These are phyloP conservation scores for Serilophus lunatus DNA, from an alignment of 2,113 vertebrate genomes.

Conservation along the genomic window DNA sequence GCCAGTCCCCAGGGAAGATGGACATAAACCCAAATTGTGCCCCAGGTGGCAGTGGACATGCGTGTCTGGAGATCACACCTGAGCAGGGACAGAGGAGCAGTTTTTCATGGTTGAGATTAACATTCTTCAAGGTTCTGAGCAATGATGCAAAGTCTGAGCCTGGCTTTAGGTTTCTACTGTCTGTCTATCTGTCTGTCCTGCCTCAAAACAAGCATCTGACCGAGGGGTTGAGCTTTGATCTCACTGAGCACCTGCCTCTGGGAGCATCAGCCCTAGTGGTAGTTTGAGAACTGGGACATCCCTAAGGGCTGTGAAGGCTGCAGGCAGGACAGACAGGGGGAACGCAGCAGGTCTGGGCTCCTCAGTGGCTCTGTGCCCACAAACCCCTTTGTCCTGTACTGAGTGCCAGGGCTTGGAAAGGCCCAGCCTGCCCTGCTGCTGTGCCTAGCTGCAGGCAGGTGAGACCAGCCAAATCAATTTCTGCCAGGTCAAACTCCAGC, in stretches of 20 bases:
- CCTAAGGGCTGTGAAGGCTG: background rate
- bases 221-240: fast-evolving
- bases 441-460: no score
- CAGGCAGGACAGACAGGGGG: background rate
- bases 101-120: background rate
- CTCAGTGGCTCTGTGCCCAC: background rate
- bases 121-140: background rate
- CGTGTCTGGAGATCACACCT: background rate
- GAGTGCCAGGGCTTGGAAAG: background rate
- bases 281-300: background rate
- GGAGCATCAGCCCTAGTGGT: background rate
- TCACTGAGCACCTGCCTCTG: background rate
- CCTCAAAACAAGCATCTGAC: background rate
- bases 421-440: background rate
- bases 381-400: no score
- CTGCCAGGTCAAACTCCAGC: background rate
- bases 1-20: background rate
- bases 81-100: background rate
- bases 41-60: background rate
- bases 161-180: background rate
- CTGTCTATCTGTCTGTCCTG: background rate
- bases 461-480: background rate
- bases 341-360: background rate
- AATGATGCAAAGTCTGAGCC: background rate
- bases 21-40: background rate